Evolutionary conservation across 2,113 vertebrate species (phyloP), one percentile per base, ranked within the genome.

Genomic region (Mystacornis crossleyi): DNA sequence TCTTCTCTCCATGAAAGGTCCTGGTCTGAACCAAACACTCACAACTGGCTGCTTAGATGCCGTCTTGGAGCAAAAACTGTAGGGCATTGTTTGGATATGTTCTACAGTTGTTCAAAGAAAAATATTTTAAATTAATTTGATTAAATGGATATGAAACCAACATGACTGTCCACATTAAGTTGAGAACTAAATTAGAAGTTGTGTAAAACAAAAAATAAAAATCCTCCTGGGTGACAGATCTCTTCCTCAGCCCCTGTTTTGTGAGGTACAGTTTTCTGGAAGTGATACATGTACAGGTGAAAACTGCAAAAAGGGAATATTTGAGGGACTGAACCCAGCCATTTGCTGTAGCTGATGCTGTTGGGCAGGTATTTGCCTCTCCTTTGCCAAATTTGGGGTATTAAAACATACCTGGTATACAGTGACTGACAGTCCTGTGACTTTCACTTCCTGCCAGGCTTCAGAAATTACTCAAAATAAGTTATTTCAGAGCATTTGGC

Each of bases 201-300:
- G 14, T 73, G 33, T 61, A 64, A 87, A 92, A 45, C 6, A 28
- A 61, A 54, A 42, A 51, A 8, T 18, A 34, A 28, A 38, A 14
- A 8, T 1, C 1, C 12, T 47, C 12, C 23, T 42, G 7, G 4
- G 3, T 54, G 61, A 38, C 12, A 26, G 28, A 11, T 23, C 8
- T 62, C 6, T 72, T 89, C 26, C 13, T 64, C 48, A 67, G 29
- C 23, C 15, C 17, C 28, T 26, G 2, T 85, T 79, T 51, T 18
- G 8, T 42, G 48, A 50, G 53, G 23, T 47, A 38, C 10, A 69
- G 40, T 33, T 64, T 25, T 47, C 54, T 72, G 14, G 40, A 93
- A 43, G 29, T 24, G 33, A 51, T 60, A 29, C 23, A 11, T 42
- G 17, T 38, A 33, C 5, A 58, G 57, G 9, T 48, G 26, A 77